Evolutionary conservation across 2,797 vertebrate genomes (phyloP), one percentile per base, ranked within the genome.

Genomic region (Siniperca obscura): DNA sequence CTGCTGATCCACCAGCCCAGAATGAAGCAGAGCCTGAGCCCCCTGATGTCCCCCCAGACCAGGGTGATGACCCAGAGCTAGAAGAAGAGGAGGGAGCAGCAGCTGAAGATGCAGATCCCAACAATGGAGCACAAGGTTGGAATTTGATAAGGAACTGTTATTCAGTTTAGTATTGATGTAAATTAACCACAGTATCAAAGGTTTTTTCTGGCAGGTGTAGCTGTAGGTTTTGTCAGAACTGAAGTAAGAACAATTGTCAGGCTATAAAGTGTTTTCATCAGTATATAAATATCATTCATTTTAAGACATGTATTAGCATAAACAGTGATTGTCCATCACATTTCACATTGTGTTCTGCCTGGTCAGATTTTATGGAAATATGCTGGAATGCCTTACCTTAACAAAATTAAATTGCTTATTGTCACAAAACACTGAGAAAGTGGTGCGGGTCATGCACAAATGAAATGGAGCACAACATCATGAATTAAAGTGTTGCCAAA

Each of bases 1-100:
- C 97, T 8, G 97, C 95, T 36, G 96, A 97, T 57, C 95, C 96
- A 0, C 97, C 97, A 22, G 97, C 95, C 7, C 97, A 97, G 86
- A 97, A 99, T 1, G 96, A 95, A 12, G 97, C 96, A 48, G 96
- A 97, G 9, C 97, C 97, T 0, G 98, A 98, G 85, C 97, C 96
- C 80, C 97, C 97, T 1, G 97, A 95, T 38, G 91, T 69, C 25
- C 95, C 91, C 0, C 91, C 92, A 46, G 95, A 97, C n/a, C 97
- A 96, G 78, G 95, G 89, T 0, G 97, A 97, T 65, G 97, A 98
- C 40, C 96, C 97, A 5, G 98, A 98, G 46, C 95, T 97, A 5
- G 97, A 98, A 46, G 97, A 98, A 65, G 98, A 98, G 0, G 97
- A 99, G 85, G 98, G 96, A 3, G 98, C 96, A 3, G 97, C 96